These are phyloP conservation scores for Anthopleura sola DNA, from an alignment of 64 coral and sea anemone genomes.

Conservation along the genomic window DNA sequence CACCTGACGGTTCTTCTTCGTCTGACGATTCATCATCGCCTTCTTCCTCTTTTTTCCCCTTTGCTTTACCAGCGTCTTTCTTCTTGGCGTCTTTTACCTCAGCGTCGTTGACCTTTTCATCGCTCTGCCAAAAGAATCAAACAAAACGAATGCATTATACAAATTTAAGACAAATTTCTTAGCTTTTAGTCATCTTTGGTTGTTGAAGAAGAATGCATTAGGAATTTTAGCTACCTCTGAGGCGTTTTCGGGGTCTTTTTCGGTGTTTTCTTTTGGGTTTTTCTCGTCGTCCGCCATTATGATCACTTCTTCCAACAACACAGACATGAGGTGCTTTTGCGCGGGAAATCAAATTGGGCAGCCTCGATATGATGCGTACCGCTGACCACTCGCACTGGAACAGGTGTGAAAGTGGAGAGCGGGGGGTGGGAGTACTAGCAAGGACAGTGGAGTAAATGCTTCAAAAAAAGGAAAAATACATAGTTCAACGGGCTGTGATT, in stretches of 20 bases:
- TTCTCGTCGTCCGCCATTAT: constrained; percentile 45
- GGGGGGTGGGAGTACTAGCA: no score
- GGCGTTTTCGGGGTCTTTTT: constrained; percentile 27
- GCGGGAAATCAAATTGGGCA: constrained; percentile 13
- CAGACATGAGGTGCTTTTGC: constrained; percentile 24
- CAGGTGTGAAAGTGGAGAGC: no score
- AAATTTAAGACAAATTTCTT: neutral
- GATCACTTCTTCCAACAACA: constrained; percentile 36
- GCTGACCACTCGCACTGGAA: neutral
- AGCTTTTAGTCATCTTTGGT: neutral
- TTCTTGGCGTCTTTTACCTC: constrained; percentile 35
- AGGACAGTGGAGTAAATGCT: no score
- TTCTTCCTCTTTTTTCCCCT: constrained; percentile 41
- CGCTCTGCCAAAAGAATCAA: constrained; percentile 4
- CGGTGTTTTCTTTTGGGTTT: neutral
- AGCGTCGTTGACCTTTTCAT: constrained; percentile 41
- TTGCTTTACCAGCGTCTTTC: neutral
- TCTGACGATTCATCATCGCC: constrained; percentile 59
- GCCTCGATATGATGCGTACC: constrained; percentile 1
- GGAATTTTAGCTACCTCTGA: constrained; percentile 12
- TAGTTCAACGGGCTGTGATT: no score
- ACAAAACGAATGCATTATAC: neutral
- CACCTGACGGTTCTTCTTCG: constrained; percentile 62
- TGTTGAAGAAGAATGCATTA: neutral
- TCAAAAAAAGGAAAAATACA: no score